Evolutionary conservation across 2,797 vertebrate genomes (phyloP), one percentile per base, ranked within the genome.

Genomic region (Typhlichthys subterraneus): DNA sequence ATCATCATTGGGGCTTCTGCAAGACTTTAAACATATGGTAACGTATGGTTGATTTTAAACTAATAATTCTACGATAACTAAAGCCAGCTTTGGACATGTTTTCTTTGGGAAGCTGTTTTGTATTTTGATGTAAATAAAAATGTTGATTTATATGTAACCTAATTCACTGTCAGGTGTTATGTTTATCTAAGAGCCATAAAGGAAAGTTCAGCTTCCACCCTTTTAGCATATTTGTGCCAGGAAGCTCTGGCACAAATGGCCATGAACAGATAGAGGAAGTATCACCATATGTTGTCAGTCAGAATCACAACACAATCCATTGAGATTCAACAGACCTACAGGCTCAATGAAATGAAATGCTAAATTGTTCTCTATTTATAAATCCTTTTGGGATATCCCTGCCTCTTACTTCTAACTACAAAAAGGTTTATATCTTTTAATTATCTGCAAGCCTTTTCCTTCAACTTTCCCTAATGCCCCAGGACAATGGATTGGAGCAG

Each of bases 101-200:
- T 59, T 61, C 50, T 65, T 61, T 52, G 47, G n/a, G 58, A 42
- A 48, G 62, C 31, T 50, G 2, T 66, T 70, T 81, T 58, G 80
- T 84, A 70, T 19, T 14, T 49, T 51, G 61, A 17, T 51, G 61
- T 69, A 73, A 69, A 76, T 82, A 59, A 59, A 69, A 75, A 65
- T 38, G 47, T 53, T 66, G 54, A 75, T 83, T 88, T 81, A 85
- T 83, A 79, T 87, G 64, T 15, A 62, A 75, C 75, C 81, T 72
- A 79, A 81, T 88, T 85, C 73, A 76, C 83, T 77, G 76, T 84
- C 86, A 87, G 83, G 86, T 89, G 89, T 83, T 75, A 91, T 88
- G 86, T 90, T 91, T 88, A 85, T 87, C 70, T 84, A 81, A 80
- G 73, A 78, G 78, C 81, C 68, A 69, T 89, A 88, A 87, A 89